Evolutionary conservation across 2,888 invertebrate species (phyloP).

Genomic region (Acronicta alni): DNA sequence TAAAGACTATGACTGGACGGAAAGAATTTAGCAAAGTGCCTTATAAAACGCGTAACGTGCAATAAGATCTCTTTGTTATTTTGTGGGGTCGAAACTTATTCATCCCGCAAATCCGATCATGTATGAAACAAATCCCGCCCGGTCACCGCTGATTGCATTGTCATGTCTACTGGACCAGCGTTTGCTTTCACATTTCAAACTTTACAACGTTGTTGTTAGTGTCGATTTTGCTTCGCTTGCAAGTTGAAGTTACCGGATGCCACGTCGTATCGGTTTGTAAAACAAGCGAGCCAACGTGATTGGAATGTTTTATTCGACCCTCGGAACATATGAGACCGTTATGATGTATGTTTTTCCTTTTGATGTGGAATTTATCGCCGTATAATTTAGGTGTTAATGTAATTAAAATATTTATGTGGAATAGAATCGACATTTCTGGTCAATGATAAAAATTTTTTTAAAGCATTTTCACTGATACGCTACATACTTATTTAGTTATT

Average conservation of each 20-base stretch:
- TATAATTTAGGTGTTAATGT: constrained; percentile 66
- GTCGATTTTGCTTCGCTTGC: constrained; percentile 18
- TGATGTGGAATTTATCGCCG: constrained; percentile 78
- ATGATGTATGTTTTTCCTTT: constrained; percentile 86
- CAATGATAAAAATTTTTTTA: no score
- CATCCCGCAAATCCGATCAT: constrained; percentile 89
- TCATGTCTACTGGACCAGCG: constrained; percentile 81
- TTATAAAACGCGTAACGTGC: constrained; percentile 83
- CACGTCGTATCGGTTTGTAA: constrained; percentile 87
- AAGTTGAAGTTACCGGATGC: constrained; percentile 67
- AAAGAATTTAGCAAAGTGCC: constrained; percentile 83
- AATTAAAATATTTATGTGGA: constrained; percentile 61
- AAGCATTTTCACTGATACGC: no score
- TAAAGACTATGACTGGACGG: constrained; percentile 64
- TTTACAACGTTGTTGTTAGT: constrained; percentile 42
- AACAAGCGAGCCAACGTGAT: constrained; percentile 88
- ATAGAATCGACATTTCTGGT: neutral
- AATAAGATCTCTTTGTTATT: constrained; percentile 86
- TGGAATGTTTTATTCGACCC: constrained; percentile 87
- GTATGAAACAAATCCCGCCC: constrained; percentile 88
- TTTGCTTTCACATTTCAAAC: constrained; percentile 48
- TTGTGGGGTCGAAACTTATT: constrained; percentile 89
- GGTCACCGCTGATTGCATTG: constrained; percentile 90
- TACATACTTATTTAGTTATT: no score
- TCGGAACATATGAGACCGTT: constrained; percentile 86